Evolutionary conservation across 2,113 vertebrate genomes (phyloP), one percentile per base, ranked within the genome.

Genomic region (Ochotona curzoniae): DNA sequence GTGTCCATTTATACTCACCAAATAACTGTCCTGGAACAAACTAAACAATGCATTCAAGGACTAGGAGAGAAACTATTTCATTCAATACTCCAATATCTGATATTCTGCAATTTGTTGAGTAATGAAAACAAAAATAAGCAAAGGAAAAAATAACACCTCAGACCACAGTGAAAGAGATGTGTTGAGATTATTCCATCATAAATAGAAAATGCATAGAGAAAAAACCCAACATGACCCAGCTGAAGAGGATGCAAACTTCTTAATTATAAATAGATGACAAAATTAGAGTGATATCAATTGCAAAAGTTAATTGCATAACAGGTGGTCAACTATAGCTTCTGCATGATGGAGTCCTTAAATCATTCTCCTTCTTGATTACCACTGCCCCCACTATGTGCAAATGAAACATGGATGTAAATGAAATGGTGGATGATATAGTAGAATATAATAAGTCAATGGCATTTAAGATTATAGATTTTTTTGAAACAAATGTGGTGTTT

Each of bases 21-120:
- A 87, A 86, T 49, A 90, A 92, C 10, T 90, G 21, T 5, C 35
- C 47, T 69, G 54, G 86, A 57, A 81, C 28, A 51, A 88, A 69
- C 87, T 76, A 67, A 75, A 51, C n/a, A 30, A 60, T 30, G 10
- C 5, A 69, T 35, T 73, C 67, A 66, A 93, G 51, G 8, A 83
- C 35, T 60, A 73, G n/a, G 69, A 80, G 47, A 73, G 51, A 87
- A 95, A 73, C 20, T 38, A 7, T 12, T 61, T 73, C 47, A 47
- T 8, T 18, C 51, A 74, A 63, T 47, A 30, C 73, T 12, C 2
- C 23, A 79, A 87, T 54, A 67, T 38, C 44, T 84, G 7, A 64
- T 10, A 44, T 82, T 75, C 18, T 64, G 14, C 25, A 57, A 75
- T 88, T 78, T 90, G 64, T 57, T 92, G 18, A 90, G 28, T 47